These are phyloP conservation scores for Pseudobourletiella spinata DNA, from an alignment of 1,140 invertebrate genomes.

Conservation along the genomic window DNA sequence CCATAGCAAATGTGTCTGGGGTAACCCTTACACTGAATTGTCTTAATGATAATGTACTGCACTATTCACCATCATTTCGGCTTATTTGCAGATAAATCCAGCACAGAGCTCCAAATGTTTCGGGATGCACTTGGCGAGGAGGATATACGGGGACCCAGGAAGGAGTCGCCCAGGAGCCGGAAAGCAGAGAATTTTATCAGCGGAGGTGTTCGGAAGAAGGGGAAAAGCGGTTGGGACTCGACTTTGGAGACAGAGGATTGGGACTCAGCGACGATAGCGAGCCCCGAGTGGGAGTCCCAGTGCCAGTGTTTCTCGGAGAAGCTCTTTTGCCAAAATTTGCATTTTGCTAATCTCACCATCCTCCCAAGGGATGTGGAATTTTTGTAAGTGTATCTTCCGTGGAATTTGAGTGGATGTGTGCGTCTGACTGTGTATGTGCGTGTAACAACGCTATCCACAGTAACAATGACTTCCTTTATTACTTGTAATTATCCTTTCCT, in stretches of 20 bases:
- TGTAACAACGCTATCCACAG: neutral
- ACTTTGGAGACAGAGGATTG: neutral
- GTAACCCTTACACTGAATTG: too few species aligned
- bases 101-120: too few species aligned
- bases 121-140: too few species aligned
- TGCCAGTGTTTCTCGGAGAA: slow-evolving; percentile 35
- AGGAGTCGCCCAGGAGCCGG: too few species aligned
- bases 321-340: slow-evolving; percentile 34
- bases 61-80: too few species aligned
- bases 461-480: neutral
- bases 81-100: too few species aligned
- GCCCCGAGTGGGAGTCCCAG: neutral
- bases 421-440: neutral
- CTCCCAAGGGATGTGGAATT: slow-evolving; percentile 30
- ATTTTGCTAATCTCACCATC: slow-evolving; percentile 12
- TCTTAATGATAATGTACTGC: too few species aligned
- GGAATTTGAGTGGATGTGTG: neutral
- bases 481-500: neutral
- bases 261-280: neutral
- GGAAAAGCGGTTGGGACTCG: neutral
- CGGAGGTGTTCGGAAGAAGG: too few species aligned
- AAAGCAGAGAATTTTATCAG: too few species aligned
- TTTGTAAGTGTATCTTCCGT: slow-evolving; percentile 26
- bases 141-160: too few species aligned
- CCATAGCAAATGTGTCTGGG: too few species aligned